Percentiles rank a stretch among this genome's conserved stretches.
phyloP scores from a whole-genome alignment of 2,113 vertebrate genomes.

The Aspidoscelis tigris region DNA sequence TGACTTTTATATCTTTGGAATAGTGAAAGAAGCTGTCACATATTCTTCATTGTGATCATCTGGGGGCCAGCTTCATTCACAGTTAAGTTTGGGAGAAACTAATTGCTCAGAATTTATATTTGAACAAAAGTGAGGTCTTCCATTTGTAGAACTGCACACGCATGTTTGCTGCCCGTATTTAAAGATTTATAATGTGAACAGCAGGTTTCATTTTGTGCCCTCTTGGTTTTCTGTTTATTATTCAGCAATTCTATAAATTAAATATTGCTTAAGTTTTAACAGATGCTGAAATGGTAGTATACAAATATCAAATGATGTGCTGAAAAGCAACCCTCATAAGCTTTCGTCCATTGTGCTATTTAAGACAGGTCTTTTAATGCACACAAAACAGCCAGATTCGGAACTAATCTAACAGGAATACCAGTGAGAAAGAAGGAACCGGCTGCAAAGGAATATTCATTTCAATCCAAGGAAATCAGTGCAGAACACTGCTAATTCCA shows the following conservation, averaged over 20 bases:
- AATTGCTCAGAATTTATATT: constrained; percentile 5
- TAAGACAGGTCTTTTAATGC: neutral
- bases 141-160: neutral
- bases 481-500: too few relatives aligned
- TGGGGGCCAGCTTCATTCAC: constrained; percentile 24
- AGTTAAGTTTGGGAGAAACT: neutral
- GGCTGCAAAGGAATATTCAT: neutral
- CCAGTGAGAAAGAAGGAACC: neutral
- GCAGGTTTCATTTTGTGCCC: neutral
- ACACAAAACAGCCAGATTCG: neutral
- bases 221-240: neutral
- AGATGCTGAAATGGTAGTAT: neutral
- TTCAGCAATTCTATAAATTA: neutral
- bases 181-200: neutral
- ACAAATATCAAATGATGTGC: neutral
- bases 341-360: neutral
- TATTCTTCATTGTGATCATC: constrained; percentile 36
- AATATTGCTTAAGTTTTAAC: neutral
- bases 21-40: neutral
- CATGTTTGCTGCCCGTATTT: neutral
- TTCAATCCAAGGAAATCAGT: neutral
- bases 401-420: neutral
- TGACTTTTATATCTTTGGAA: constrained; percentile 36
- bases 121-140: neutral
- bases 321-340: neutral